Evolutionary conservation across 2,113 vertebrate species (phyloP).

Genomic region (Dermatemys mawii): DNA sequence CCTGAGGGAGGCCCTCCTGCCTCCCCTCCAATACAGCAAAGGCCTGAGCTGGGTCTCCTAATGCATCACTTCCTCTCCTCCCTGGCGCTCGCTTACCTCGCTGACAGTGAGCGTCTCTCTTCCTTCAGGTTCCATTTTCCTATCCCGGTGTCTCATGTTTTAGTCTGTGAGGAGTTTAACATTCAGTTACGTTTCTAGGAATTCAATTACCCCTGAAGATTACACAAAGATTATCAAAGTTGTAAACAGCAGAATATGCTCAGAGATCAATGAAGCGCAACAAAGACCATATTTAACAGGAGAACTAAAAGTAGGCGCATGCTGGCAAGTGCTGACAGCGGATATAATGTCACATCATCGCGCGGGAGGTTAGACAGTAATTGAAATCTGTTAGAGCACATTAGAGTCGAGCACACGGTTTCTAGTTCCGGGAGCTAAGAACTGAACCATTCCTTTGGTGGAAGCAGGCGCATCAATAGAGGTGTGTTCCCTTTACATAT

Average conservation of each 20-base stretch:
- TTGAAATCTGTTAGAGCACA: conserved; percentile 41
- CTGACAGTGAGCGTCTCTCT: neutral
- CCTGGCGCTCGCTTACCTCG: neutral
- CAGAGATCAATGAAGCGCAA: conserved; percentile 76
- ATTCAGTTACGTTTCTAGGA: conserved; percentile 59
- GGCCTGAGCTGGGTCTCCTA: neutral
- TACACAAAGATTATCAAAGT: conserved; percentile 81
- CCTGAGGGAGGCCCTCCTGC: neutral
- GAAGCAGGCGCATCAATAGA: neutral
- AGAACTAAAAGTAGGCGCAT: conserved; percentile 71
- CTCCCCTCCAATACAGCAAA: no score
- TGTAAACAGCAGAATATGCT: conserved; percentile 80
- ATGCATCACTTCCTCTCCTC: fast-evolving
- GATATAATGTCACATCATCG: conserved; percentile 53
- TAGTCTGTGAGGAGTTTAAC: conserved; percentile 53
- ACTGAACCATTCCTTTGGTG: conserved; percentile 26
- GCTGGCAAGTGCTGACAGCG: conserved; percentile 57
- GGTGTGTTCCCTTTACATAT: neutral
- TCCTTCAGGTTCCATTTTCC: conserved; percentile 35
- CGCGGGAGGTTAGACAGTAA: conserved; percentile 40
- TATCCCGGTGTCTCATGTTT: conserved; percentile 7
- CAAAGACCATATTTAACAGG: conserved; percentile 78
- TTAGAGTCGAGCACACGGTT: neutral
- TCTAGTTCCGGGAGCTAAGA: conserved; percentile 11
- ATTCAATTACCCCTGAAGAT: conserved; percentile 80